Base-by-base conservation (phyloP, 2,888 invertebrate species). In the Drosophila maculinotata region DNA sequence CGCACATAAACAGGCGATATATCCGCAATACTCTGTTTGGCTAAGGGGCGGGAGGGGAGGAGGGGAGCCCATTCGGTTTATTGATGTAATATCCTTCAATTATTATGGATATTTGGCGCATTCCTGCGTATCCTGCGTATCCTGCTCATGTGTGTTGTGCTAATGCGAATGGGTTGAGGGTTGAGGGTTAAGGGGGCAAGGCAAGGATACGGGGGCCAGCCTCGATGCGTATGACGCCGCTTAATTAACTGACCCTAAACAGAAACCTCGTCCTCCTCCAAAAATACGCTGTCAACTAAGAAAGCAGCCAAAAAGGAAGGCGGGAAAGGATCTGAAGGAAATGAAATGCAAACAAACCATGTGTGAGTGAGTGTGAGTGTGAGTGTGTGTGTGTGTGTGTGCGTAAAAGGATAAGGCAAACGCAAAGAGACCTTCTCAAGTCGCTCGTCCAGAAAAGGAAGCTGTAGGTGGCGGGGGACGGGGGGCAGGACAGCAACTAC, bases 41-140 rank as follows among this genome's bases (percentile, higher is more conserved):
- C 6, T 12, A 17, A 10, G 33, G 36, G 12, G 28, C 38, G 31
- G 56, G 20, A 38, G 47, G 30, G 36, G 41, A 3, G 17, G 30
- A 5, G 9, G 28, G 26, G 15, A 9, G 15, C n/a, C 28, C 49
- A 70, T 71, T 71, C 65, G 88, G 78, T 88, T 88, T 89, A 89
- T 89, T 89, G 86, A 88, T 89, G 89, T 83, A 89, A 89, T 89
- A 89, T 89, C 87, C 86, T 89, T 83, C 87, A 89, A 89, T 89
- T 89, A 89, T 89, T 89, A 86, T 87, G 85, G 84, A 89, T 89
- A 89, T 89, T 88, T 87, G 85, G 79, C 87, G 85, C 76, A 80
- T 83, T 85, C 58, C 74, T 65, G 75, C 69, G 65, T 76, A 81
- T 63, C 68, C 65, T 38, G 20, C 31, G 8, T 45, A 45, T 45